Conservation (phyloP, 2,888 invertebrate genomes). For the Drosophila antonietae region DNA sequence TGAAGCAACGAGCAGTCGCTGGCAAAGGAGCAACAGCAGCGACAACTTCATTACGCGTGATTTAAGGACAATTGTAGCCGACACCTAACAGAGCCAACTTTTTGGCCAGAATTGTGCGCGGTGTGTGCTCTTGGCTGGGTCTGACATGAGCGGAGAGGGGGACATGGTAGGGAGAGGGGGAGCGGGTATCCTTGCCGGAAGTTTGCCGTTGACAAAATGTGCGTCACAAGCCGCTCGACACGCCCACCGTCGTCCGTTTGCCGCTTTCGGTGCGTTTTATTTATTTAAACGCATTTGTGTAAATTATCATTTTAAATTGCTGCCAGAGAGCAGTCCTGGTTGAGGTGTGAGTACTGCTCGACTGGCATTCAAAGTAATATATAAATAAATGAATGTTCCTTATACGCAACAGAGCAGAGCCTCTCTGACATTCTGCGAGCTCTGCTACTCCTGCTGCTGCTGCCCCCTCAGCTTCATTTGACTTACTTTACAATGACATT, state of each 20-base stretch:
- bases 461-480: constrained; percentile 48
- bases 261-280: constrained; percentile 73
- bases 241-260: constrained; percentile 4
- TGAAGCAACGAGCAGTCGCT: background rate
- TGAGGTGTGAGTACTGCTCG: background rate
- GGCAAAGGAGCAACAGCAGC: constrained; percentile 35
- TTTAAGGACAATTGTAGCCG: constrained; percentile 81
- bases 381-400: constrained; percentile 79
- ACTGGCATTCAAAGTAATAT: constrained; percentile 65
- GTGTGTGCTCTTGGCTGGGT: background rate
- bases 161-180: background rate
- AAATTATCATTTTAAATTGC: constrained; percentile 83
- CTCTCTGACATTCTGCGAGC: constrained; percentile 34
- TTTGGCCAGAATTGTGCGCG: constrained; percentile 22
- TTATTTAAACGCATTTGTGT: constrained; percentile 83
- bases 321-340: constrained; percentile 46
- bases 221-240: constrained; percentile 35
- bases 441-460: background rate
- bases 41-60: constrained; percentile 83
- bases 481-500: constrained; percentile 81
- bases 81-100: constrained; percentile 63
- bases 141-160: background rate
- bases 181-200: constrained; percentile 22
- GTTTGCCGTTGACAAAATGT: constrained; percentile 50
- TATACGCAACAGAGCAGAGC: constrained; percentile 49